These are phyloP conservation scores for Protobothrops flavoviridis DNA, from an alignment of 2,113 vertebrate genomes.

Conservation along the genomic window DNA sequence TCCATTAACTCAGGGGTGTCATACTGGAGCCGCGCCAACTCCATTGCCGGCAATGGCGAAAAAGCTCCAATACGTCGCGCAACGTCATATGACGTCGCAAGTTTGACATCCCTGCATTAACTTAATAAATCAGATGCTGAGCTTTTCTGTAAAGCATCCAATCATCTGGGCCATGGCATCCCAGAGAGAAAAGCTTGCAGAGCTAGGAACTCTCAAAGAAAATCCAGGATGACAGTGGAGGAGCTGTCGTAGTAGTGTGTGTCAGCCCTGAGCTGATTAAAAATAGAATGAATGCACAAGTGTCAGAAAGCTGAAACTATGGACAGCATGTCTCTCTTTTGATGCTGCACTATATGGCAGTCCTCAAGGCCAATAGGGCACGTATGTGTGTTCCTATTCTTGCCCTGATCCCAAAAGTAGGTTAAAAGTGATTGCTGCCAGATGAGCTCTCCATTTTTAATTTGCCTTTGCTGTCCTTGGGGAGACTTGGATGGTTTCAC, in stretches of 20 bases:
- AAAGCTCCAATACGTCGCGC: too few relatives aligned
- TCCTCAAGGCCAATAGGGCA: not conserved
- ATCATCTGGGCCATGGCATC: not conserved
- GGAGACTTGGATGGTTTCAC: not conserved
- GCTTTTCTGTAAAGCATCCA: not conserved
- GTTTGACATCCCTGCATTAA: not conserved
- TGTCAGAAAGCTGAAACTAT: not conserved
- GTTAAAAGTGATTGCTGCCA: constrained; percentile 11
- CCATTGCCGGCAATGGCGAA: too few relatives aligned
- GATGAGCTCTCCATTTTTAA: constrained; percentile 15
- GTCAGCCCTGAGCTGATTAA: not conserved
- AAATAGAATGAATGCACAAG: not conserved
- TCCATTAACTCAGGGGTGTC: not conserved
- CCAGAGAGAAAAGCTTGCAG: not conserved
- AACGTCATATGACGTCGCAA: too few relatives aligned
- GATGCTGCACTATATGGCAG: not conserved
- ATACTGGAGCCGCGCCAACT: too few relatives aligned
- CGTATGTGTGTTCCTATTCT: not conserved
- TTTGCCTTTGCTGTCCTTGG: constrained; percentile 4
- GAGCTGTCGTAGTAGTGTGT: not conserved
- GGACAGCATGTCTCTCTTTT: not conserved
- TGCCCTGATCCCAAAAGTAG: not conserved
- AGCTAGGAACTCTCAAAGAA: not conserved
- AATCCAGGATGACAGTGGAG: not conserved
- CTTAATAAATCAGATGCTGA: not conserved